Evolutionary conservation across 2,113 vertebrate species (phyloP).

Genomic region (Bambusicola thoracicus): DNA sequence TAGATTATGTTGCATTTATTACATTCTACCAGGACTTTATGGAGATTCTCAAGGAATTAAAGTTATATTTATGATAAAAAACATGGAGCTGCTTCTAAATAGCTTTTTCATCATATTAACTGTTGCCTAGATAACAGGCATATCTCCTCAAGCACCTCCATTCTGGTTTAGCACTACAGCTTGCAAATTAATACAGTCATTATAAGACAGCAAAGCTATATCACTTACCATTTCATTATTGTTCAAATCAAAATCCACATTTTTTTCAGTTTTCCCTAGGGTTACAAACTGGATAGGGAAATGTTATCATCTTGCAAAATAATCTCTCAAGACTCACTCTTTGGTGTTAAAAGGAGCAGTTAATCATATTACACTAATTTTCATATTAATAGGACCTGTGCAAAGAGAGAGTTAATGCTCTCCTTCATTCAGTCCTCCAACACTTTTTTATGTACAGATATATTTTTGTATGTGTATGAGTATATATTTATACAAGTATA

Average conservation of each 20-base stretch:
- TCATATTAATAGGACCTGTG: slow-evolving; percentile 44
- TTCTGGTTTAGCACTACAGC: slow-evolving; percentile 63
- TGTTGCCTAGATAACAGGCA: slow-evolving; percentile 72
- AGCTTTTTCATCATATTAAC: slow-evolving; percentile 68
- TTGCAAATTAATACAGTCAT: slow-evolving; percentile 72
- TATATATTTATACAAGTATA: neutral
- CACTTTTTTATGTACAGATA: neutral
- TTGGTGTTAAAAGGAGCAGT: slow-evolving; percentile 34
- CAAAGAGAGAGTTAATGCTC: slow-evolving; percentile 10
- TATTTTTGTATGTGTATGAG: neutral
- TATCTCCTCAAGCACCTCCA: slow-evolving; percentile 62
- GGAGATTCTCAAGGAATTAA: slow-evolving; percentile 64
- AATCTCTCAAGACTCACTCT: slow-evolving; percentile 46
- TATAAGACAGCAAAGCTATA: slow-evolving; percentile 56
- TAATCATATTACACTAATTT: slow-evolving; percentile 60
- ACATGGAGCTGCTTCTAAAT: slow-evolving; percentile 50
- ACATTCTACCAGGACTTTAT: slow-evolving; percentile 24
- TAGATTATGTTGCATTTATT: slow-evolving; percentile 30
- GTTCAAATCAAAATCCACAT: slow-evolving; percentile 66
- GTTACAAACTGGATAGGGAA: slow-evolving; percentile 56
- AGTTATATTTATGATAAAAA: slow-evolving; percentile 60
- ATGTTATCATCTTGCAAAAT: slow-evolving; percentile 41
- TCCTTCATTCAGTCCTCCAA: neutral
- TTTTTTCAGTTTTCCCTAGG: slow-evolving; percentile 58
- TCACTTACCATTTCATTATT: slow-evolving; percentile 70